Evolutionary conservation across 2,888 invertebrate species (phyloP), one percentile per base, ranked within the genome.

Genomic region (Hydrotaea cyrtoneurina): DNA sequence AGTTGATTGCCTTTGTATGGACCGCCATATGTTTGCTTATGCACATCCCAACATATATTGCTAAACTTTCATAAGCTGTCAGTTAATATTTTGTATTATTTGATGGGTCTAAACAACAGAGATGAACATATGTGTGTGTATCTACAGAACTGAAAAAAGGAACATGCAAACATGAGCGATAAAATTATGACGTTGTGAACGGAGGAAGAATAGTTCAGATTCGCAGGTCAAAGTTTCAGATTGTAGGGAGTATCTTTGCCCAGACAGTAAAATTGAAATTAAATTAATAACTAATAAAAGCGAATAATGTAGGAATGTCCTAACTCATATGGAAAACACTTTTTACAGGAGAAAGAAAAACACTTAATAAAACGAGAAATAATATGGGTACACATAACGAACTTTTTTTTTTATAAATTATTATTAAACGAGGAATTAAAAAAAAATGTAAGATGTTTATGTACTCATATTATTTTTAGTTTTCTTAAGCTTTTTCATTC

Each of bases 21-120:
- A 26, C 23, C 59, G 59, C 26, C 59, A 55, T 59, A 59, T 59
- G 26, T 59, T 10, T 13, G 59, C 59, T 11, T 26, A 10, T 15
- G 7, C 50, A n/a, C 13, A 50, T n/a, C 8, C 50, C 13, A 50
- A 50, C n/a, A 4, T 26, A 26, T 59, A 15, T 13, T 13, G 59
- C 19, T 23, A 26, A 59, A 59, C 59, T 59, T 26, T 23, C 59
- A 59, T 59, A 59, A 59, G 59, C 59, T 59, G 59, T 59, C 59
- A 59, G 23, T 59, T 59, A 23, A 59, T 59, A 59, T 59, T 59
- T 59, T 11, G 15, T 59, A 59, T 50, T 15, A 59, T 59, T 59
- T 59, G 59, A 59, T 59, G 59, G 23, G 59, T 15, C 59, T 59
- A 59, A 59, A 26, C 59, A 59, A 26, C 23, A 50, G 43, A 1